Conservation (phyloP, 2,888 invertebrate genomes). For the Lasioglossum zephyrum region DNA sequence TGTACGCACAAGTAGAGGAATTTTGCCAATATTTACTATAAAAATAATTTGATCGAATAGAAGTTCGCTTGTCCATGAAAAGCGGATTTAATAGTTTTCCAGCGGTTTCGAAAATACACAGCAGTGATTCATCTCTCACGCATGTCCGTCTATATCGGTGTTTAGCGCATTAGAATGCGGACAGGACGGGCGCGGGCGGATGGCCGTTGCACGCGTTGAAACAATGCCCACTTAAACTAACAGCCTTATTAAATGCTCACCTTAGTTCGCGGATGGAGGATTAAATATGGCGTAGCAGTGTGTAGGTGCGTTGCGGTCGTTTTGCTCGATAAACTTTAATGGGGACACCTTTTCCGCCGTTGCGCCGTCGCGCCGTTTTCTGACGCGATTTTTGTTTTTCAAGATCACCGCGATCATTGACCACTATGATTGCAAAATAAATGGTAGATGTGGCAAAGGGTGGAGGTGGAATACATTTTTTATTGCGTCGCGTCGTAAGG, state of each 20-base stretch:
- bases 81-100: conserved; percentile 45
- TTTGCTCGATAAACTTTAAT: conserved; percentile 31
- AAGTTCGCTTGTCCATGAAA: conserved; percentile 1
- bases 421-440: too few relatives aligned
- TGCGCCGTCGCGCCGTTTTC: not conserved
- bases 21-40: too few relatives aligned
- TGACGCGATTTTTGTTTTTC: not conserved
- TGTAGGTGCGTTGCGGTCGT: conserved; percentile 10
- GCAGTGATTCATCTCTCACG: conserved; percentile 65
- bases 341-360: not conserved
- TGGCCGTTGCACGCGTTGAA: conserved; percentile 53
- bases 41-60: too few relatives aligned
- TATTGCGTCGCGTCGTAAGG: too few relatives aligned
- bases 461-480: not conserved
- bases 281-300: conserved; percentile 45
- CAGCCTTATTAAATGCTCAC: conserved; percentile 63
- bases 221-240: conserved; percentile 72
- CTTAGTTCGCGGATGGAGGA: conserved; percentile 49
- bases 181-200: conserved; percentile 55
- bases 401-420: too few relatives aligned
- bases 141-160: conserved; percentile 58
- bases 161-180: conserved; percentile 63
- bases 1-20: too few relatives aligned
- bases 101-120: conserved; percentile 58
- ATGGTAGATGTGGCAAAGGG: too few relatives aligned